Base-by-base conservation (phyloP, 2,797 vertebrate species). In the Hippocampus kuda region DNA sequence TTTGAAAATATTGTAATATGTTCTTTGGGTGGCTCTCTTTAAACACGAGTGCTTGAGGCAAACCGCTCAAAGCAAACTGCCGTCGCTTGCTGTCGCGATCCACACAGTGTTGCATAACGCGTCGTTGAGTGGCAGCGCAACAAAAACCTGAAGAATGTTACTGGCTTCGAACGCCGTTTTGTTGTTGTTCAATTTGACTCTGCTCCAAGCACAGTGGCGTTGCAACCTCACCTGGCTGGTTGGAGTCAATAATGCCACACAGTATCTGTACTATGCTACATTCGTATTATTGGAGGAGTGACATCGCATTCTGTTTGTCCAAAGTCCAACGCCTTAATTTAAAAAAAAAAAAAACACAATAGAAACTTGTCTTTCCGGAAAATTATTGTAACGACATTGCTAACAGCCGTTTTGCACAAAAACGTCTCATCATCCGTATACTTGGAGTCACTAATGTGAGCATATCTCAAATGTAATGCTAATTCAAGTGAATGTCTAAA, bases 281-380 rank as follows among this genome's bases (percentile, higher is more conserved):
- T 48, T 27, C 27, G 63, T 16, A 6, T 48, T 9, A 27, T 27
- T 65, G 13, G 18, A 18, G 4, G 9, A 65, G 13, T 46, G 24
- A 64, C 18, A 38, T 24, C 44, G 2, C 38, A 34, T 56, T 67
- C 5, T 13, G 48, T 38, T 53, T 41, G 48, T 38, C n/a, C n/a
- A 3, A 66, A 10, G n/a, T 34, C 27, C 8, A 53, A 30, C 24
- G n/a, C 26, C 7, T 67, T 42, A 24, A 15, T 53, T 12, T 41
- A 49, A 12, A 54, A 12, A 24, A 54, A 54, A 24, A 24, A 24
- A 54, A 54, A 12, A 24, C 3, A 66, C 65, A 66, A 66, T 53
- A 54, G 48, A 20, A 67, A 67, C 66, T n/a, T 42, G 66, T 56
- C 66, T 54, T 67, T 54, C 49, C 49, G 56, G 48, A 67, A 30